Percentiles rank a stretch among this genome's conserved stretches.
phyloP scores from a whole-genome alignment of 2,113 vertebrate species.

The Mixornis gularis region DNA sequence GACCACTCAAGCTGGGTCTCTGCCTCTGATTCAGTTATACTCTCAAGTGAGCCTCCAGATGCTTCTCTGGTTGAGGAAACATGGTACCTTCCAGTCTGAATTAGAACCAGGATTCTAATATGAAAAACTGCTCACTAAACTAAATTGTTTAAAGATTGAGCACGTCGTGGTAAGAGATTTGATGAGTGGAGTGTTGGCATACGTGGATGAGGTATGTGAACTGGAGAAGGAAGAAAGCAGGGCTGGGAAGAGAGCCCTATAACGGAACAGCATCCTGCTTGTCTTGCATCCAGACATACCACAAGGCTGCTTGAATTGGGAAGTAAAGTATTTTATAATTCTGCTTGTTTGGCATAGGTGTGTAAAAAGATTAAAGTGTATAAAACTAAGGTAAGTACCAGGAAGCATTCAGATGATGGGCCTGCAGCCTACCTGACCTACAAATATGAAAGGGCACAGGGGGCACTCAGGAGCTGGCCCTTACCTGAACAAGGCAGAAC shows the following conservation, averaged over 20 bases:
- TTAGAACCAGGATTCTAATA: neutral
- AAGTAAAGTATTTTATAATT: neutral
- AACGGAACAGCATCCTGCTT: neutral
- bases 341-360: neutral
- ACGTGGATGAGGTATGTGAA: accelerated
- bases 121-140: neutral
- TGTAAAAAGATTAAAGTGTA: neutral
- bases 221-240: neutral
- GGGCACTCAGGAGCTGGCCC: neutral
- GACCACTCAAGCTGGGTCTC: neutral
- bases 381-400: neutral
- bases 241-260: neutral
- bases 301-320: neutral
- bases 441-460: accelerated
- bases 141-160: neutral
- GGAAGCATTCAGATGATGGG: neutral
- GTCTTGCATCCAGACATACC: neutral
- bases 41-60: neutral
- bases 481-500: neutral
- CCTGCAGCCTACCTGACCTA: neutral
- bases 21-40: neutral
- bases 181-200: neutral
- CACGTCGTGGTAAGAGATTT: neutral
- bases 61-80: neutral
- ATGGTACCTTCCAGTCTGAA: neutral